Percentiles rank a stretch among this genome's conserved stretches.
Evolutionary conservation across 2,797 vertebrate species (phyloP).

Genomic region (Sebastes itinus): DNA sequence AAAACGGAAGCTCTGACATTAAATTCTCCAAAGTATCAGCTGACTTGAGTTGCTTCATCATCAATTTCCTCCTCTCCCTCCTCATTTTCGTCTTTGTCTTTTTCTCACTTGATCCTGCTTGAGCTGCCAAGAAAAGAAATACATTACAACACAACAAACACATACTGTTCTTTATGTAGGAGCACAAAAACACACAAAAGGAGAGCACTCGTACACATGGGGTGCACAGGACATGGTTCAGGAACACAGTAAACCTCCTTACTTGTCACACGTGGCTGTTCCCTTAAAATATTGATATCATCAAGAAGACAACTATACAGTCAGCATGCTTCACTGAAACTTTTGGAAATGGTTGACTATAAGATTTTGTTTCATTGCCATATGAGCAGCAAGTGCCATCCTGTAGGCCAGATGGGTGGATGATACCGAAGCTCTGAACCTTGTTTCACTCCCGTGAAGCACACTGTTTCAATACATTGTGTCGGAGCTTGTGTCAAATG

Average conservation of each 20-base stretch:
- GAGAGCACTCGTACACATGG: neutral
- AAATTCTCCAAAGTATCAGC: slow-evolving; percentile 41
- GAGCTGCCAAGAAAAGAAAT: neutral
- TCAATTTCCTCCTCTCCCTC: slow-evolving; percentile 54
- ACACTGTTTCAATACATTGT: neutral
- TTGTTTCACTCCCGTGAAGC: neutral
- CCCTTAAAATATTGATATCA: neutral
- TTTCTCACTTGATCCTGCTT: slow-evolving; percentile 39
- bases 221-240: neutral
- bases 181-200: neutral
- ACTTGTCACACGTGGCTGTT: neutral
- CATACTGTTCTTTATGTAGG: fast-evolving
- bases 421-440: neutral
- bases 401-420: neutral
- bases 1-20: slow-evolving; percentile 88
- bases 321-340: neutral
- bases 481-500: too few species aligned
- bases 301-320: neutral
- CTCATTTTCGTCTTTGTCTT: slow-evolving; percentile 43
- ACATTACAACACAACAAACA: neutral
- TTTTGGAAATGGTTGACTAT: neutral
- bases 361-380: neutral
- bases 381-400: neutral
- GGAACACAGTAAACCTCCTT: neutral
- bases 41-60: slow-evolving; percentile 51